A percentile compares a stretch with the other conserved stretches of the same genome.
Conservation (phyloP, 2,888 invertebrate species). For the Alsophila aescularia region DNA sequence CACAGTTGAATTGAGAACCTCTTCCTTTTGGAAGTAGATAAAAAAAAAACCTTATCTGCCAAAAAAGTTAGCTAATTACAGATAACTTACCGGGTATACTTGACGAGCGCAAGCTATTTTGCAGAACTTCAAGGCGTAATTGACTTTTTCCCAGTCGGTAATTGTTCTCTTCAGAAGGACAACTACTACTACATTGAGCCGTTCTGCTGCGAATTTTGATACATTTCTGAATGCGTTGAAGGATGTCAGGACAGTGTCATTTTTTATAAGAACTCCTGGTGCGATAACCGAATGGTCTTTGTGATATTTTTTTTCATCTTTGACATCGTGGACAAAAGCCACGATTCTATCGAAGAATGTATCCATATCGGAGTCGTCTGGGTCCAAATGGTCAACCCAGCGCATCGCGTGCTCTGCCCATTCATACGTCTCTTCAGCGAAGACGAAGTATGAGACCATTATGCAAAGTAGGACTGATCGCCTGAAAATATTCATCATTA, state of each 20-base stretch:
- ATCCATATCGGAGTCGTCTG: conserved; percentile 3
- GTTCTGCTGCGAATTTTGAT: not conserved
- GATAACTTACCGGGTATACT: not conserved
- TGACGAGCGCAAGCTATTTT: not conserved
- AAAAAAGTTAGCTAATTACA: too few relatives aligned
- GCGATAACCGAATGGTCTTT: not conserved
- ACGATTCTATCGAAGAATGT: conserved; percentile 23
- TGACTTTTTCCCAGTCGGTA: not conserved
- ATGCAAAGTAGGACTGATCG: not conserved
- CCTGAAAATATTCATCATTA: not conserved
- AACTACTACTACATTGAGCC: not conserved
- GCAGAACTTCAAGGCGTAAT: not conserved
- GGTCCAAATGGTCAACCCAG: conserved; percentile 20
- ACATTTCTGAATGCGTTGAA: conserved; percentile 18
- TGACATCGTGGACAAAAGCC: not conserved
- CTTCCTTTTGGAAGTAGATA: too few relatives aligned
- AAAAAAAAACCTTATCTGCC: too few relatives aligned
- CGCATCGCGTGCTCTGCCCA: conserved; percentile 8
- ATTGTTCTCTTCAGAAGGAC: not conserved
- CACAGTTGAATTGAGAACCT: too few relatives aligned
- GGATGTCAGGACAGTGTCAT: conserved; percentile 13
- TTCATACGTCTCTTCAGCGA: not conserved
- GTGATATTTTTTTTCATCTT: not conserved
- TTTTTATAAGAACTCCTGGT: conserved; percentile 13
- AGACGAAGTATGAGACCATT: not conserved